Percentiles rank a stretch among this genome's conserved stretches.
These are phyloP conservation scores for Thunnus maccoyii DNA, from an alignment of 2,113 vertebrate species.

Conservation along the genomic window DNA sequence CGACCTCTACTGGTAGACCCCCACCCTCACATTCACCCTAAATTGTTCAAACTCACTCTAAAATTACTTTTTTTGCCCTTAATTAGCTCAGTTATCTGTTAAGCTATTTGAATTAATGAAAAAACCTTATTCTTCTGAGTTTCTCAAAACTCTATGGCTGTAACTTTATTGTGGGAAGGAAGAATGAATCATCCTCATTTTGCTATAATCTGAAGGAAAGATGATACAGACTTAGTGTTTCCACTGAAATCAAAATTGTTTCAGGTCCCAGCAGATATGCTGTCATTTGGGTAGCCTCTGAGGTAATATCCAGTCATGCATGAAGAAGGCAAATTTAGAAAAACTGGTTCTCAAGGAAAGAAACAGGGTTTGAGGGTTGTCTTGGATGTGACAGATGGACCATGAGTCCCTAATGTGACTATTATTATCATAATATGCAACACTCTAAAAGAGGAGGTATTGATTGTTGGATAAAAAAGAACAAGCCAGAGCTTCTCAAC, in stretches of 20 bases:
- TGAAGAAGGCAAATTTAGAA: not conserved
- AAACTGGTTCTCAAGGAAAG: not conserved
- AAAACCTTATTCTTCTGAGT: not conserved
- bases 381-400: conserved; percentile 5
- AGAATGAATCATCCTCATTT: not conserved
- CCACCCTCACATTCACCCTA: conserved; percentile 24
- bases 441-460: not conserved
- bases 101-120: not conserved
- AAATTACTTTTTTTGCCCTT: not conserved
- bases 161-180: not conserved
- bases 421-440: too few relatives aligned
- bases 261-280: not conserved
- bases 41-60: not conserved
- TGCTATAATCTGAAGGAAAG: too few relatives aligned
- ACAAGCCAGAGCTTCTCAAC: too few relatives aligned
- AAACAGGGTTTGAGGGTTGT: too few relatives aligned
- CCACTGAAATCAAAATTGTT: too few relatives aligned
- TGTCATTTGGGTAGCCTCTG: not conserved
- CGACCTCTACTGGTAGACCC: conserved; percentile 68
- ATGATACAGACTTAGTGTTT: too few relatives aligned
- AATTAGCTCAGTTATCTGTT: not conserved
- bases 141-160: not conserved
- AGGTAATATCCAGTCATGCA: not conserved
- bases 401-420: not conserved
- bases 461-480: not conserved